A percentile compares a stretch with the other conserved stretches of the same genome.
Conservation (phyloP, 2,888 invertebrate genomes). For the Empis stercorea region DNA sequence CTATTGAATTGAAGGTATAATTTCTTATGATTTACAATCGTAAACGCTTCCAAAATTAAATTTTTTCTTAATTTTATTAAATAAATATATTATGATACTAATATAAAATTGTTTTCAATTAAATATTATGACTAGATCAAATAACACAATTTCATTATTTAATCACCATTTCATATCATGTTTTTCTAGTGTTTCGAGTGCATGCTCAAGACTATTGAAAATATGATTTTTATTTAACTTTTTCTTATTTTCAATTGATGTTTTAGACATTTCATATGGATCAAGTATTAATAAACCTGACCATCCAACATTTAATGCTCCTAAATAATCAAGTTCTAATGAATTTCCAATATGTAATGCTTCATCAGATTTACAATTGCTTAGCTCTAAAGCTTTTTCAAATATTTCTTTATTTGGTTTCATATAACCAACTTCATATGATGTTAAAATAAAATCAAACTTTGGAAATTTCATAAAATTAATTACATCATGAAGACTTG, state of each 20-base stretch:
- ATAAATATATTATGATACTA: too few species aligned
- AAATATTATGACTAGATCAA: too few species aligned
- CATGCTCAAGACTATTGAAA: neutral
- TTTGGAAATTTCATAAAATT: constrained; percentile 12
- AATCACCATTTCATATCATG: neutral
- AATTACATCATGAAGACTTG: constrained; percentile 57
- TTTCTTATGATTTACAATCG: too few species aligned
- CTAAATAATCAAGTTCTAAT: constrained; percentile 58
- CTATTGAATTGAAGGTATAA: too few species aligned
- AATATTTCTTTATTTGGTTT: constrained; percentile 30
- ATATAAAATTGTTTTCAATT: too few species aligned
- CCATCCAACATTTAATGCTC: constrained; percentile 46
- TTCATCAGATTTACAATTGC: constrained; percentile 31
- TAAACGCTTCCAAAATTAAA: too few species aligned
- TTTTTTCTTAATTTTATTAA: too few species aligned
- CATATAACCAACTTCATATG: constrained; percentile 53
- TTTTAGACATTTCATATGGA: neutral
- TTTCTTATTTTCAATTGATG: neutral
- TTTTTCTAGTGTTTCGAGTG: neutral
- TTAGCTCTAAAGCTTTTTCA: constrained; percentile 37
- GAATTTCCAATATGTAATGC: constrained; percentile 78
- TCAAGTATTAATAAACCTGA: neutral
- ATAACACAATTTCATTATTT: too few species aligned
- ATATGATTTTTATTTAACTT: neutral
- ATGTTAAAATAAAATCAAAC: constrained; percentile 70